Evolutionary conservation across 2,797 vertebrate genomes (phyloP).

Genomic region (Chromobotia macracanthus): DNA sequence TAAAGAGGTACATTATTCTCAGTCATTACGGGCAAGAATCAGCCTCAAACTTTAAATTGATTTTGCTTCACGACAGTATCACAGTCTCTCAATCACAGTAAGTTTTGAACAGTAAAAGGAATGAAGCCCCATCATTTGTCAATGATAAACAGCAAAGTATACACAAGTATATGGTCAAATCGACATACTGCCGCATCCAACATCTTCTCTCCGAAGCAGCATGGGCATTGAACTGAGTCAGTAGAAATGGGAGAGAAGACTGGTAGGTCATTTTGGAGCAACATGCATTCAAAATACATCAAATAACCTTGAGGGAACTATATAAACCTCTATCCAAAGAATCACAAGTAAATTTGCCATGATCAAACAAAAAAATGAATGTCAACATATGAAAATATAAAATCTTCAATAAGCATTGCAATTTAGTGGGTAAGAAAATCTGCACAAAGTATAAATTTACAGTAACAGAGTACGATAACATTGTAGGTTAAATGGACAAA

Average conservation of each 20-base stretch:
- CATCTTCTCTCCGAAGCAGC: slow-evolving; percentile 38
- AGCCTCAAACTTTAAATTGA: slow-evolving; percentile 50
- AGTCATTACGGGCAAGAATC: slow-evolving; percentile 58
- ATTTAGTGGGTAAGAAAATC: slow-evolving; percentile 53
- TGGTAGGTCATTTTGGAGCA: slow-evolving; percentile 37
- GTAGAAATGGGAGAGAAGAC: slow-evolving; percentile 38
- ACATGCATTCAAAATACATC: slow-evolving; percentile 49
- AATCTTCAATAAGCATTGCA: slow-evolving; percentile 66
- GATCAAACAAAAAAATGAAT: slow-evolving; percentile 68
- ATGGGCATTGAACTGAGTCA: slow-evolving; percentile 34
- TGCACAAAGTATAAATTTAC: slow-evolving; percentile 49
- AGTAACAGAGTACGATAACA: slow-evolving; percentile 56
- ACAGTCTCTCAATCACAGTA: slow-evolving; percentile 68
- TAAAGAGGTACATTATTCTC: slow-evolving; percentile 50
- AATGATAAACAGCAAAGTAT: slow-evolving; percentile 48
- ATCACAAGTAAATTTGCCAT: slow-evolving; percentile 67
- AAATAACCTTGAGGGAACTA: slow-evolving; percentile 35
- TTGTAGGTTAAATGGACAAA: slow-evolving; percentile 64
- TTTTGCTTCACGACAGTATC: slow-evolving; percentile 64
- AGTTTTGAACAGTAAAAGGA: slow-evolving; percentile 49
- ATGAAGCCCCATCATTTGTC: slow-evolving; percentile 54
- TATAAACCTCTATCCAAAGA: slow-evolving; percentile 65
- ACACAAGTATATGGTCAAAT: slow-evolving; percentile 49
- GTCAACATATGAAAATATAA: slow-evolving; percentile 78
- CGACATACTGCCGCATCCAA: slow-evolving; percentile 30